Percentiles rank a stretch among this genome's conserved stretches.
Conservation (phyloP, 35 echinoderm and acorn worm species). For the Ophioderma brevispina region DNA sequence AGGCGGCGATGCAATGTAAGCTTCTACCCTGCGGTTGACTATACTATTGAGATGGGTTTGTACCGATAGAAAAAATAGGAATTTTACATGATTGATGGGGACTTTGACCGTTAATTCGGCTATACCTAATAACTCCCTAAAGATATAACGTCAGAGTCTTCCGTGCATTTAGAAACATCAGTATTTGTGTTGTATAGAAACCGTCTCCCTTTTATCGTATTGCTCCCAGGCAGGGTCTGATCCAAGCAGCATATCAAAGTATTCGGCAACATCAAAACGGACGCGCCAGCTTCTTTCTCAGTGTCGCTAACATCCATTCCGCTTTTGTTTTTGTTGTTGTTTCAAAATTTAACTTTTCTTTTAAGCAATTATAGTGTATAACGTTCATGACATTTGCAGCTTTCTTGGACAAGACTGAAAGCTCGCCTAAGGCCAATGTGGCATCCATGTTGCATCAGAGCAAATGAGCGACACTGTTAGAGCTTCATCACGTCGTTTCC, state of each 20-base stretch:
- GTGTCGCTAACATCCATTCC: neutral
- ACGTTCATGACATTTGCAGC: constrained; percentile 3
- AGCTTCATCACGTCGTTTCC: neutral
- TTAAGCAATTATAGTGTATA: neutral
- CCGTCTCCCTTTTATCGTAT: neutral
- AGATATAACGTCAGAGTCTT: neutral
- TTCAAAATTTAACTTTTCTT: constrained; percentile 15
- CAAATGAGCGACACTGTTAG: neutral
- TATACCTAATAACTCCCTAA: neutral
- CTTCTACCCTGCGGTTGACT: neutral
- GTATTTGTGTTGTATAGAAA: constrained; percentile 1
- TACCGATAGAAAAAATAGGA: neutral
- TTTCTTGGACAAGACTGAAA: neutral
- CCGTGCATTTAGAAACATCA: neutral
- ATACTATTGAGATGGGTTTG: neutral
- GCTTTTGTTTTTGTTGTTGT: neutral
- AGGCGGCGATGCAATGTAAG: neutral
- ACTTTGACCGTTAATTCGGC: constrained; percentile 1
- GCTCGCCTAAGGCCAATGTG: neutral
- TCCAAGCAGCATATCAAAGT: neutral
- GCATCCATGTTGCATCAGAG: neutral
- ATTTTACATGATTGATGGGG: constrained; percentile 4
- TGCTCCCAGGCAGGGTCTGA: neutral
- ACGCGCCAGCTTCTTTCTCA: neutral
- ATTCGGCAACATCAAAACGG: constrained; percentile 8